Base-by-base conservation (phyloP, 2,888 invertebrate genomes). In the Lycophotia porphyrea region DNA sequence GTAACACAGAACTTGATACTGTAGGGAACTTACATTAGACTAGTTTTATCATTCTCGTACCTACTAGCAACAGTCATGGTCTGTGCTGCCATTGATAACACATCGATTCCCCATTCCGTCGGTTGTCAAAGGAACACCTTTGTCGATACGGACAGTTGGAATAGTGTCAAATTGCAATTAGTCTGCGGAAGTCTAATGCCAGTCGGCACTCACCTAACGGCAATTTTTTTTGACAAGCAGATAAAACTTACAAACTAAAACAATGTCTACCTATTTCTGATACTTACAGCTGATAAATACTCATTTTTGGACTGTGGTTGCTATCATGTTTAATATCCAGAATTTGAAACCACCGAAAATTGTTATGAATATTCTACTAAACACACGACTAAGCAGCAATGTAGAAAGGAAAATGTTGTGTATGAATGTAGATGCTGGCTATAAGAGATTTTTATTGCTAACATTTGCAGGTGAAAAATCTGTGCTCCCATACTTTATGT, bases 131-230 rank as follows among this genome's bases (percentile, higher is more conserved):
- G 31, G 31, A 31, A 63, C 13, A 47, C 31, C 36, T 63, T 47
- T 55, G 71, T 63, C 9, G 31, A 24, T 34, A 44, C 31, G 13
- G 44, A n/a, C 21, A 24, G 52, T 27, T 21, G 52, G 21, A 61
- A 78, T 76, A 31, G 31, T 39, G 31, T 36, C 52, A 70, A 70
- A 70, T n/a, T 78, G 52, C 44, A 44, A 78, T 76, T 78, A 31
- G 18, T 3, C 21, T 31, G 9, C 49, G 21, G 61, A 69, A 61
- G 21, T 67, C 21, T 5, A 39, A 74, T 42, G 58, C n/a, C 47
- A 58, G 47, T 31, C 8, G 47, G 18, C 11, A 34, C 31, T 21
- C 21, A 15, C 18, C 34, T 8, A 8, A 24, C 1, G 11, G 24
- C 18, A 44, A 69, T 0, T n/a, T 60, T 47, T 71, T 24, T 31